Percentiles rank a stretch among this genome's conserved stretches.
Evolutionary conservation across 2,888 invertebrate genomes (phyloP).

Genomic region (Aricia artaxerxes): DNA sequence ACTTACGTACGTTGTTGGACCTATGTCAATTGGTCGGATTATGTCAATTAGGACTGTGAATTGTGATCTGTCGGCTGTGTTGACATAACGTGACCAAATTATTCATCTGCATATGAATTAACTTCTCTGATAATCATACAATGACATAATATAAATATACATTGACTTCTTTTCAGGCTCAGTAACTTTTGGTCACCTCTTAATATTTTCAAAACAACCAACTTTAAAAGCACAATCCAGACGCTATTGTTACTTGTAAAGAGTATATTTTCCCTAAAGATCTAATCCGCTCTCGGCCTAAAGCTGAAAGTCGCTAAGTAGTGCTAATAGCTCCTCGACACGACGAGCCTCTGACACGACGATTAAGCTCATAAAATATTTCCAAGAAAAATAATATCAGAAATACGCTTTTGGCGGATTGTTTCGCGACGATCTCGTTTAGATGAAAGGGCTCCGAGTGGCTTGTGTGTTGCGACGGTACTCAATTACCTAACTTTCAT

Average conservation of each 20-base stretch:
- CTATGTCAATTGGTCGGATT: no score
- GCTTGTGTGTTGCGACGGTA: background rate
- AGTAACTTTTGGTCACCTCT: background rate
- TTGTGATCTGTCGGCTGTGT: no score
- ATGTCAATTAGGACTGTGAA: no score
- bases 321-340: background rate
- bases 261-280: background rate
- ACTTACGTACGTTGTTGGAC: no score
- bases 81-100: no score
- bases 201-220: background rate
- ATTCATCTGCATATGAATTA: no score
- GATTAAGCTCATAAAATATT: conserved; percentile 1
- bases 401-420: background rate
- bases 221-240: background rate
- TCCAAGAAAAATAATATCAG: background rate
- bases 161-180: no score
- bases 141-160: no score
- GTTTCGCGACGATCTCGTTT: background rate
- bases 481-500: background rate
- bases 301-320: background rate
- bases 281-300: background rate
- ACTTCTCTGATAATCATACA: no score
- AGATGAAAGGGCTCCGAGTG: background rate
- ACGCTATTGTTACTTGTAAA: background rate
- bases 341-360: background rate